Base-by-base conservation (phyloP, 2,797 vertebrate genomes). In the Limnodromus scolopaceus region DNA sequence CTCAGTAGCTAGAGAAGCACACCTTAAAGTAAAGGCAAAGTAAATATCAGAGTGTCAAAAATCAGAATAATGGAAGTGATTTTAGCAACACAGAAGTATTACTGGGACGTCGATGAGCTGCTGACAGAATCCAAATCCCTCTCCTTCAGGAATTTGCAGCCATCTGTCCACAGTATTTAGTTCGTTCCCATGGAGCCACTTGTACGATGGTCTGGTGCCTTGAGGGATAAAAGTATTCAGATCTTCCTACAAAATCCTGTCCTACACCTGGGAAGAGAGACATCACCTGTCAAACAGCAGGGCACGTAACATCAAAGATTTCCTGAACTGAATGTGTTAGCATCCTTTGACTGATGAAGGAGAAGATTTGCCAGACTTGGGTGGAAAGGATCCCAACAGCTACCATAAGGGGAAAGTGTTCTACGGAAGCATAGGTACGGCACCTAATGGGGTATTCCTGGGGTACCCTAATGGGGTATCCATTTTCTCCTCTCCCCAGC, bases 171-270 rank as follows among this genome's bases (percentile, higher is more conserved):
- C 13, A 90, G 5, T 10, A 51, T 9, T 36, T 34, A 60, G 43
- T 46, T 84, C n/a, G 16, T 81, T 85, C 76, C 57, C 36, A 4
- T 10, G 24, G 18, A 80, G 46, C 9, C 28, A 41, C 60, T 60
- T 63, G 30, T 22, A 19, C 43, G 30, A 79, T 2, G 7, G 16
- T 19, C 36, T 49, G 16, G 17, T 14, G 27, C 16, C 18, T n/a
- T 78, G 34, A 70, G 30, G 16, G 19, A 39, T 3, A 34, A 11
- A 87, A 92, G 22, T 18, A 46, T 18, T 60, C 76, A 80, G 15
- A 68, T 45, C 38, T 66, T 82, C 15, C 61, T n/a, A 43, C 0
- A 0, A 60, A 82, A 80, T 55, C 39, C 16, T 77, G 2, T 2
- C 36, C 70, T 48, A 60, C 41, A 46, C 23, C 39, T 43, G 24